phyloP scores from a whole-genome alignment of 2,113 vertebrate species.

The Pterophyllum scalare region DNA sequence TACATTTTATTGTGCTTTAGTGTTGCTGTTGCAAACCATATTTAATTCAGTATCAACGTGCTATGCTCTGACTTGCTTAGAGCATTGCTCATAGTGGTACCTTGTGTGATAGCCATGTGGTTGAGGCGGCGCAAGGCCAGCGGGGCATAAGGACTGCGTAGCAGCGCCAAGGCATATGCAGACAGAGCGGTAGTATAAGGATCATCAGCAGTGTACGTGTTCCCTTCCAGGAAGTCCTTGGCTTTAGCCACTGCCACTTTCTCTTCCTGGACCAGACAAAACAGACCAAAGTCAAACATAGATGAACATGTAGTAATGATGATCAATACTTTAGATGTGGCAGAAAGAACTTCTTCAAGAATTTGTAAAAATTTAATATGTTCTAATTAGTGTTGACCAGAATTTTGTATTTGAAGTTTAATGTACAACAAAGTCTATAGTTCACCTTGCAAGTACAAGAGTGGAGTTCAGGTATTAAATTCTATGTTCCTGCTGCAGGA shows the following conservation, averaged over 20 bases:
- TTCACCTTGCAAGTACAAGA: neutral
- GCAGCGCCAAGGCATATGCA: conserved; percentile 86
- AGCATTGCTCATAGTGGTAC: conserved; percentile 65
- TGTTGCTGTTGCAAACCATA: neutral
- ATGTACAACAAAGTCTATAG: neutral
- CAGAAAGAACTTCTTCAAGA: neutral
- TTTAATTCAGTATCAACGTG: conserved; percentile 1
- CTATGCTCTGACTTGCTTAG: neutral
- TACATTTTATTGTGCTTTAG: neutral
- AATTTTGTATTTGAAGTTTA: neutral
- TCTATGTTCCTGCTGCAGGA: neutral
- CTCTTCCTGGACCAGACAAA: conserved; percentile 83
- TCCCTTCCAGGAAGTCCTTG: conserved; percentile 89
- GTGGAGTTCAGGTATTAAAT: accelerated
- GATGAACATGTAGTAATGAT: neutral
- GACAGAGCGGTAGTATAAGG: conserved; percentile 90
- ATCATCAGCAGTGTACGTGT: conserved; percentile 86
- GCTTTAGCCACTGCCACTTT: conserved; percentile 86
- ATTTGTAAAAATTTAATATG: neutral
- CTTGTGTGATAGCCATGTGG: conserved; percentile 91
- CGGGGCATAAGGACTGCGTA: conserved; percentile 84
- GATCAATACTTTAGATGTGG: neutral
- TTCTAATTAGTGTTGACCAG: neutral
- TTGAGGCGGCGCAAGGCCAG: conserved; percentile 84
- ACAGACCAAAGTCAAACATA: conserved; percentile 12